Percentiles rank a stretch among this genome's conserved stretches.
Conservation (phyloP, 2,888 invertebrate species). For the Orchestes rusci region DNA sequence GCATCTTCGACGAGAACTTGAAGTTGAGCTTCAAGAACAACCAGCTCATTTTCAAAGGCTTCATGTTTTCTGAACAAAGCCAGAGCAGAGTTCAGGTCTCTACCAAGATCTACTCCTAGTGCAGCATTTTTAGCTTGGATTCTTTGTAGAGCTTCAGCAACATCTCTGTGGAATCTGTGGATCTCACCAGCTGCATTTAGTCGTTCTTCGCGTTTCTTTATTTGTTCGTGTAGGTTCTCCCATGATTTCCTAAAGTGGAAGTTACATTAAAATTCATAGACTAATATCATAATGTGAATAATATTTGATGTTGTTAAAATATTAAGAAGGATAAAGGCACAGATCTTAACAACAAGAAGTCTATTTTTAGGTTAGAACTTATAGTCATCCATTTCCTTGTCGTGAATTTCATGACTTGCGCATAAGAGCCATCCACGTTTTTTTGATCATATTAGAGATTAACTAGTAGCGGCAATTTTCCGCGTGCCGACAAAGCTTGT, state of each 20-base stretch:
- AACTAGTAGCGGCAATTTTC: too few species aligned
- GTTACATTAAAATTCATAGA: neutral
- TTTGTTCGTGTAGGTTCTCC: constrained; percentile 80
- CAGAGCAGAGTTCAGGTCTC: constrained; percentile 81
- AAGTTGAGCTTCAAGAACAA: constrained; percentile 85
- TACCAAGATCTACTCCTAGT: constrained; percentile 68
- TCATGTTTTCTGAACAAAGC: constrained; percentile 81
- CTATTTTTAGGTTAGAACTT: too few species aligned
- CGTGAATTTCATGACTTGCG: too few species aligned
- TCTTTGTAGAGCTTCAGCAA: constrained; percentile 80
- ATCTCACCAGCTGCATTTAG: constrained; percentile 93
- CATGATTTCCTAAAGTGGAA: constrained; percentile 71
- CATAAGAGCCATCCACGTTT: too few species aligned
- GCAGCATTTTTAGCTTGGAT: constrained; percentile 86
- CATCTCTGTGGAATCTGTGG: constrained; percentile 95
- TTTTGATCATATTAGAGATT: too few species aligned
- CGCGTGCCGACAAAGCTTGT: too few species aligned
- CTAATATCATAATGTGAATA: neutral
- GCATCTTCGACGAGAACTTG: constrained; percentile 91
- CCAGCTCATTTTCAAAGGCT: constrained; percentile 87
- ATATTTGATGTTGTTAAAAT: too few species aligned
- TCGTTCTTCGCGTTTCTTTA: constrained; percentile 78
- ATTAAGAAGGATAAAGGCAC: too few species aligned
- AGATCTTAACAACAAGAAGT: too few species aligned
- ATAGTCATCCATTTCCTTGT: too few species aligned